Evolutionary conservation across 37 sponge, comb jelly and placozoan genomes (phyloP).

Genomic region (Aplysina aerophoba): DNA sequence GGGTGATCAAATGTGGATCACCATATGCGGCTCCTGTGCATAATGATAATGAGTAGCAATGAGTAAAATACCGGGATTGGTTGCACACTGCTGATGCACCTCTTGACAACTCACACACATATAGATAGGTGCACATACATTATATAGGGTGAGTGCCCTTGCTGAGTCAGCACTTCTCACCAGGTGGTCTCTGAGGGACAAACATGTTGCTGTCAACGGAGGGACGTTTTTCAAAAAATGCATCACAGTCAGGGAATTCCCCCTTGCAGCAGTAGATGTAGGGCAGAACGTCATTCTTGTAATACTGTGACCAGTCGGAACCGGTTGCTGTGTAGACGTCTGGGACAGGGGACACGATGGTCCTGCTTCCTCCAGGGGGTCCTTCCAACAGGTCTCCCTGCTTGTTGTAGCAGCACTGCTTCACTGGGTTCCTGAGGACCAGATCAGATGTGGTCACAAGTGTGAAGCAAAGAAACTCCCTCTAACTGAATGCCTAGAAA

Average conservation of each 20-base stretch:
- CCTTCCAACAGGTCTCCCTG: conserved; percentile 22
- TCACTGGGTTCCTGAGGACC: background rate
- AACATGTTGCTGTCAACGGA: conserved; percentile 16
- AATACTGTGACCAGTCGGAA: background rate
- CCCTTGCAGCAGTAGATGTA: conserved; percentile 41
- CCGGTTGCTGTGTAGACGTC: background rate
- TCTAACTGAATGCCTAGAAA: background rate
- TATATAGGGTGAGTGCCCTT: background rate
- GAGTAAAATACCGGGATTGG: no score
- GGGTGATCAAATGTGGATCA: conserved; percentile 7
- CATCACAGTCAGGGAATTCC: background rate
- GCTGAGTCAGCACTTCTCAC: conserved; percentile 12
- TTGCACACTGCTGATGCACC: no score
- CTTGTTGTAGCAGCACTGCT: conserved; percentile 38
- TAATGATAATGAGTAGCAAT: background rate
- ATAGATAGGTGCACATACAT: no score
- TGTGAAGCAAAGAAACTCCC: background rate
- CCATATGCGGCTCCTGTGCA: background rate
- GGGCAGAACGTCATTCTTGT: conserved; percentile 29
- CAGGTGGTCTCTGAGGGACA: conserved; percentile 13
- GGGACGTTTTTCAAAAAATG: conserved; percentile 20
- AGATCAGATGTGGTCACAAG: background rate
- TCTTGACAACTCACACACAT: no score
- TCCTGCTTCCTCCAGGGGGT: conserved; percentile 33
- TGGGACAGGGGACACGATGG: background rate